Base-by-base conservation (phyloP, 1,140 invertebrate genomes). In the Drosophila pectinifera region DNA sequence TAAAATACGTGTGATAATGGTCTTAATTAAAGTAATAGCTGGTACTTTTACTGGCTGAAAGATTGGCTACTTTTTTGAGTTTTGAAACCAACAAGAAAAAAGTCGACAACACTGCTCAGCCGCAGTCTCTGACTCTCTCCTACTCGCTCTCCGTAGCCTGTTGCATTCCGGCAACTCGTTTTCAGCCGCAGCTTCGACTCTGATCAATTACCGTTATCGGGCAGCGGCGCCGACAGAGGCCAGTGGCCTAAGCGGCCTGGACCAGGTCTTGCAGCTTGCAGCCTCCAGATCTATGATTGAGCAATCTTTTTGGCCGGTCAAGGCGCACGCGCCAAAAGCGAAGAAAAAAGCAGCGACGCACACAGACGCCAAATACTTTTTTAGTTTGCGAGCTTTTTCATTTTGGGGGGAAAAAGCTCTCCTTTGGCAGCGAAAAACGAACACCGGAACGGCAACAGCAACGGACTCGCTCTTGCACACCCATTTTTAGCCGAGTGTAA, bases 401-500 rank as follows among this genome's bases (percentile, higher is more conserved):
- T 10, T 53, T 53, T 36, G 0, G 16, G 13, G 48, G 34, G 11
- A 51, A 63, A 84, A 86, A 83, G 79, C 79, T 86, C 48, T 57
- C 41, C 45, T 45, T 51, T 57, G 46, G 42, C 48, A 36, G 57
- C 43, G 43, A 51, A 39, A 58, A 59, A 42, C 54, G 41, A 43
- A 24, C 38, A 63, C 26, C 34, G 16, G 56, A 43, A 43, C n/a
- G 55, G 31, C 48, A 20, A 16, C 18, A 48, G 39, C 67, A 42
- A 70, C 78, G 88, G 69, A 58, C 74, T 90, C 75, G 72, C 82
- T 90, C 73, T 74, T 68, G 78, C 84, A 84, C 77, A 88, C 91
- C 91, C 91, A 92, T 92, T 92, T 92, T 92, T 92, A 89, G 91
- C 70, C 70, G 81, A 91, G 85, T 92, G 91, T 92, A 92, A 92